Base-by-base conservation (phyloP, 2,888 invertebrate species). In the Erpobdella octoculata region DNA sequence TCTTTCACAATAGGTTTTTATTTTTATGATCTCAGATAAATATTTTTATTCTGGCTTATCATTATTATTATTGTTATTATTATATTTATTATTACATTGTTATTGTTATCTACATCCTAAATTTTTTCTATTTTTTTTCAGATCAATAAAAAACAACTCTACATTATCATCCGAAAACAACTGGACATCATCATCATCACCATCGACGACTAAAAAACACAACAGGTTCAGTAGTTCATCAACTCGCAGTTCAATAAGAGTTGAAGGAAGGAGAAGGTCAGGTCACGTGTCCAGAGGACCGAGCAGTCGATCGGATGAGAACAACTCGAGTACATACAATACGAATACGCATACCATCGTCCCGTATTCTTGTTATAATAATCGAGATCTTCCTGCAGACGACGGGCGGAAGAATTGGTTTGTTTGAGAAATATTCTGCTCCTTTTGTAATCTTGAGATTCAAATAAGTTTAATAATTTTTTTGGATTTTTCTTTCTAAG, bases 181-280 rank as follows among this genome's bases (percentile, higher is more conserved):
- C 9, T 41, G 9, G 18, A 12, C 41, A 41, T 41, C 41, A 18
- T 41, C 41, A 41, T 41, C 41, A 41, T 41, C 41, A 41, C 18
- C 41, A 41, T 41, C 41, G 18, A 12, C 41, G 18, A 12, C 41
- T 41, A 12, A 41, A 46, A 46, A 46, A 46, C 21, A 3, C n/a
- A 21, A 53, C 21, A 53, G 28, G 53, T 53, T 15, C 53, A 28
- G 28, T 8, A 21, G 53, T 25, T 28, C 21, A 48, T 25, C 18
- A 53, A 8, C 4, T 8, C 21, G 15, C 8, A 53, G 9, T 1
- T 53, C 53, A 28, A 28, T 21, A 53, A 53, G 53, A 8, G 53
- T 53, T 21, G 62, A 62, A 62, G 62, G 62, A 8, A 62, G 62
- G 62, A 62, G 62, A 31, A 53, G 8, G 53, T 53, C 53, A 3